A percentile compares a stretch with the other conserved stretches of the same genome.
Evolutionary conservation across 2,888 invertebrate species (phyloP).

Genomic region (Limnephilus marmoratus): DNA sequence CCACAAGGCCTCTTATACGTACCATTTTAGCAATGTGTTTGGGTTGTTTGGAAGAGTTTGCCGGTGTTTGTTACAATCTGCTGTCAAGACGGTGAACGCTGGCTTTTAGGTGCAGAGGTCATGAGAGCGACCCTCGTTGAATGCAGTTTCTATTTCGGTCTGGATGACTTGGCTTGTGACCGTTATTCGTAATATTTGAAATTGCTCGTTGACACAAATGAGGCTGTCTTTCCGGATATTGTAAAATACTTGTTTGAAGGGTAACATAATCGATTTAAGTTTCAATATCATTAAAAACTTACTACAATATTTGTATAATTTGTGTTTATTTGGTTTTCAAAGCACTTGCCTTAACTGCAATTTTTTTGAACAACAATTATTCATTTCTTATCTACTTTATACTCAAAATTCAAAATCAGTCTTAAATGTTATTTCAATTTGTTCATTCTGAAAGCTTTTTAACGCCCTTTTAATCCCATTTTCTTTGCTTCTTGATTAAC

Average conservation of each 20-base stretch:
- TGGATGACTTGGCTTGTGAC: not conserved
- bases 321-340: not conserved
- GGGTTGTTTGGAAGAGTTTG: not conserved
- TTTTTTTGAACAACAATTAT: not conserved
- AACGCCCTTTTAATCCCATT: not conserved
- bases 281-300: too few relatives aligned
- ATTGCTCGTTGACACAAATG: not conserved
- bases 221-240: not conserved
- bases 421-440: not conserved
- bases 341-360: not conserved
- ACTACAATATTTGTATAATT: not conserved
- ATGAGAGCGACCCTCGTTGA: not conserved
- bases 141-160: not conserved
- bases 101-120: not conserved
- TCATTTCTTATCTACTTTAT: not conserved
- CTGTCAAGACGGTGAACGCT: not conserved
- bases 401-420: not conserved
- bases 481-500: not conserved
- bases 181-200: not conserved
- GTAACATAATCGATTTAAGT: not conserved
- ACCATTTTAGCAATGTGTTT: not conserved
- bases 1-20: not conserved
- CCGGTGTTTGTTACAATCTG: not conserved
- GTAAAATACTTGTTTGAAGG: not conserved
- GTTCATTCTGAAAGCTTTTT: not conserved